These are phyloP conservation scores for Pogonophryne albipinna DNA, from an alignment of 2,797 vertebrate species.

Conservation along the genomic window DNA sequence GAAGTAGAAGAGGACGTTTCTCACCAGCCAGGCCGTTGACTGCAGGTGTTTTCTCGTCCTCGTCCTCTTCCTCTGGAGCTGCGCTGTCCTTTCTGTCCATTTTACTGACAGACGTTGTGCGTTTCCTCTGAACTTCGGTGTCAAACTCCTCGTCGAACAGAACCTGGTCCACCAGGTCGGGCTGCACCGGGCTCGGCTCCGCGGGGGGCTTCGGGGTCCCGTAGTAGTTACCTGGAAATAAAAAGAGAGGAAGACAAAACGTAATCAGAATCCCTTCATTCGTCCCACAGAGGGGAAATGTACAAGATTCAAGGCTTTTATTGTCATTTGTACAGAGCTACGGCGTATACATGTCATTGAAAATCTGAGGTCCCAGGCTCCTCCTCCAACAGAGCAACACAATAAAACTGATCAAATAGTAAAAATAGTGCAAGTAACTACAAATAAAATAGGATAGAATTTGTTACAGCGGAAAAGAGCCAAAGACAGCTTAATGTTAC, in stretches of 20 bases:
- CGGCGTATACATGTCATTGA: too few relatives aligned
- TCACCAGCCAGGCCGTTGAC: constrained; percentile 90
- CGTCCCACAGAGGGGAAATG: too few relatives aligned
- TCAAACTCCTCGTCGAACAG: constrained; percentile 98
- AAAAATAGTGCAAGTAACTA: too few relatives aligned
- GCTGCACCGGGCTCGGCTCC: constrained; percentile 96
- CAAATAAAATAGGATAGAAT: too few relatives aligned
- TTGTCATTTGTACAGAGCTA: too few relatives aligned
- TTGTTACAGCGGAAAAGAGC: too few relatives aligned
- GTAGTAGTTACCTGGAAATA: constrained; percentile 93
- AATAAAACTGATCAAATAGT: too few relatives aligned
- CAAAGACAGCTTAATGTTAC: too few relatives aligned
- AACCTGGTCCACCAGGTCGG: constrained; percentile 96
- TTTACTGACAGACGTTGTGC: constrained; percentile 97
- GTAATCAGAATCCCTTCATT: too few relatives aligned
- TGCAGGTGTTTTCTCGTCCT: constrained; percentile 89
- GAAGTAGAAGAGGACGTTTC: constrained; percentile 32
- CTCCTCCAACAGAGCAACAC: too few relatives aligned
- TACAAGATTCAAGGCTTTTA: too few relatives aligned
- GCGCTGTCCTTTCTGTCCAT: constrained; percentile 97
- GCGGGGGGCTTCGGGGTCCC: constrained; percentile 97
- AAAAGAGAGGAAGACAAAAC: neutral
- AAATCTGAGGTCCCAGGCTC: too few relatives aligned
- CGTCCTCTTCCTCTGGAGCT: constrained; percentile 96
- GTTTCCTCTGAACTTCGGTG: constrained; percentile 93